These are phyloP conservation scores for Epiblema foenella DNA, from an alignment of 2,888 invertebrate genomes.

Conservation along the genomic window DNA sequence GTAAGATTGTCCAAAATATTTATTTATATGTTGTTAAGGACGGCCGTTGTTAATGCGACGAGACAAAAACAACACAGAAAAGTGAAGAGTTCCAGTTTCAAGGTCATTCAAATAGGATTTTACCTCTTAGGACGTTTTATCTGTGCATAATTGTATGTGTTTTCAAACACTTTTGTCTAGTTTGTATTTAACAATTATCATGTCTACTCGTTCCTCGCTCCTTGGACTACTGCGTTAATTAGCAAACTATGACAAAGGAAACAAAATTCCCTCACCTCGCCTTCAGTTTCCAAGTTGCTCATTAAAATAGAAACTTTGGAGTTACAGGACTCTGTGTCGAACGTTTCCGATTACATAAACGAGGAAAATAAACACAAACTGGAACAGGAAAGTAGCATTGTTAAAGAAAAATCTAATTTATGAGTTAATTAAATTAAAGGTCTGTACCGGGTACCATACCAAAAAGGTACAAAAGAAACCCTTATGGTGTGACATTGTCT, in stretches of 20 bases:
- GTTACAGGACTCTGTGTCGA: slow-evolving; percentile 51
- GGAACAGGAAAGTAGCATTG: slow-evolving; percentile 3
- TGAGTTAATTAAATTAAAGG: slow-evolving; percentile 25
- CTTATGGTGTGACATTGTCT: too few relatives aligned
- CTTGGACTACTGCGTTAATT: slow-evolving; percentile 44
- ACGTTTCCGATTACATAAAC: slow-evolving; percentile 56
- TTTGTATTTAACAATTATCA: not conserved
- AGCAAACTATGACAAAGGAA: slow-evolving; percentile 48
- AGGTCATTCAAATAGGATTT: too few relatives aligned
- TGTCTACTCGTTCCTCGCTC: slow-evolving; percentile 9
- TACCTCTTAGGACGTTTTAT: too few relatives aligned
- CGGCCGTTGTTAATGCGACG: too few relatives aligned
- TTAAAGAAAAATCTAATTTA: slow-evolving; percentile 24
- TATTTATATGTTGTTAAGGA: too few relatives aligned
- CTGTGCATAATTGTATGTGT: too few relatives aligned
- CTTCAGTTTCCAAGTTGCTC: slow-evolving; percentile 59
- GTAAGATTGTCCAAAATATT: too few relatives aligned
- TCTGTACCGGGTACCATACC: too few relatives aligned
- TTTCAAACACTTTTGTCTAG: not conserved
- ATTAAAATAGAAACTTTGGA: slow-evolving; percentile 62
- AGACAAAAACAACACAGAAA: too few relatives aligned
- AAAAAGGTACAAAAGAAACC: too few relatives aligned
- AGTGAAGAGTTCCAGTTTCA: too few relatives aligned
- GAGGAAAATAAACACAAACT: slow-evolving; percentile 42
- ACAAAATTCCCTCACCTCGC: slow-evolving; percentile 45